Percentiles rank a stretch among this genome's conserved stretches.
These are phyloP conservation scores for Graptemys geographica DNA, from an alignment of 2,797 vertebrate species.

Conservation along the genomic window DNA sequence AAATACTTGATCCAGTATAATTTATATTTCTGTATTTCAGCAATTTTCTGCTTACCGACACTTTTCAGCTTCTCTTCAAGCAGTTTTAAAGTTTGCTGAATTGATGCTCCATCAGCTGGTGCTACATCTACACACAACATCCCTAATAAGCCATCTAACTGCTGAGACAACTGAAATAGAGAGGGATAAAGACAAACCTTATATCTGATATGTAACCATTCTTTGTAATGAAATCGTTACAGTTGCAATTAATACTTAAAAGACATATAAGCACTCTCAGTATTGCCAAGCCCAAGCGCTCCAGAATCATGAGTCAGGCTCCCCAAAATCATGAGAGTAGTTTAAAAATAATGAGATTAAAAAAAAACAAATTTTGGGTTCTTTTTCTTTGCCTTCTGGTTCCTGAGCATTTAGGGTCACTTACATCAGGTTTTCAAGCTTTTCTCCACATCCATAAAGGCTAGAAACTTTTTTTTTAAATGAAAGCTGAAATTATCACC, in stretches of 20 bases:
- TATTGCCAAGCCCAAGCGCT: background rate
- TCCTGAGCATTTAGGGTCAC: background rate
- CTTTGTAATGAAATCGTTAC: slow-evolving; percentile 63
- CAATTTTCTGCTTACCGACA: slow-evolving; percentile 88
- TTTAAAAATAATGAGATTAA: background rate
- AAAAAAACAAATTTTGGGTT: background rate
- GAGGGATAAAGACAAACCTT: slow-evolving; percentile 71
- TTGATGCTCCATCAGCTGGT: slow-evolving; percentile 94
- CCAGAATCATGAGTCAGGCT: background rate
- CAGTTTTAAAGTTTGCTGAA: slow-evolving; percentile 97
- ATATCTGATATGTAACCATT: slow-evolving; percentile 57
- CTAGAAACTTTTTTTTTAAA: background rate
- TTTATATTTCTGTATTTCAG: slow-evolving; percentile 30
- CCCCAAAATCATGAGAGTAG: background rate
- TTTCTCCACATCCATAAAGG: background rate
- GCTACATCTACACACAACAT: slow-evolving; percentile 98
- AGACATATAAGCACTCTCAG: slow-evolving; percentile 10
- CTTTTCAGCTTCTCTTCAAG: slow-evolving; percentile 98
- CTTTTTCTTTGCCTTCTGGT: background rate
- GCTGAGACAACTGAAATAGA: slow-evolving; percentile 93
- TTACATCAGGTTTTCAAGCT: background rate
- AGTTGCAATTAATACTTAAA: slow-evolving; percentile 45
- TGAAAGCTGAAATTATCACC: rapidly evolving
- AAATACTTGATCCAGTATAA: slow-evolving; percentile 27
- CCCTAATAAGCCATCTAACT: slow-evolving; percentile 95